A percentile compares a stretch with the other conserved stretches of the same genome.
phyloP scores from a whole-genome alignment of 2,113 vertebrate genomes.

The Psammodynastes pulverulentus region DNA sequence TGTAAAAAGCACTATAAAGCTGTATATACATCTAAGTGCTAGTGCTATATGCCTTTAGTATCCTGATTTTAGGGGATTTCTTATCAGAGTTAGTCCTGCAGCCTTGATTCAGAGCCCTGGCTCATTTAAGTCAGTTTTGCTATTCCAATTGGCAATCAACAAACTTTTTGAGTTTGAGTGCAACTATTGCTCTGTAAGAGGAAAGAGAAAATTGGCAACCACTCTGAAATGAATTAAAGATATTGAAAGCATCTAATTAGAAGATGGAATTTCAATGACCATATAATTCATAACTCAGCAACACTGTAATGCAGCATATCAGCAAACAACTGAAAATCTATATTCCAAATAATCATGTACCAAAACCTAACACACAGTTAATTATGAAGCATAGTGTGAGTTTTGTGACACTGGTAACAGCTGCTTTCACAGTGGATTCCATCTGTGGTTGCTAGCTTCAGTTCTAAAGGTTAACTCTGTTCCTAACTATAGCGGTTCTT shows the following conservation, averaged over 20 bases:
- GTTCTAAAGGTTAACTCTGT: neutral
- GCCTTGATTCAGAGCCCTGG: neutral
- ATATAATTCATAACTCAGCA: neutral
- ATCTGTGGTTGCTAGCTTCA: neutral
- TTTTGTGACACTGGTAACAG: neutral
- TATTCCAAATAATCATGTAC: neutral
- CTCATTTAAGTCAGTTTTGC: neutral
- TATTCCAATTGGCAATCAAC: neutral
- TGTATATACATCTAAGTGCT: no score
- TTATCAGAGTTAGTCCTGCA: neutral
- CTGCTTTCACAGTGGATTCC: neutral
- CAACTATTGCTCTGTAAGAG: neutral
- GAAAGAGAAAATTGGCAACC: neutral
- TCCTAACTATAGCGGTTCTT: neutral
- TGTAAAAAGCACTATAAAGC: no score
- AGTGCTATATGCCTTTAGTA: neutral
- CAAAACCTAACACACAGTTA: neutral
- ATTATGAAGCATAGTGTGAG: neutral
- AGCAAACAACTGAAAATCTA: neutral
- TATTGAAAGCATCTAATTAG: neutral
- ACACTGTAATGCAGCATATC: neutral
- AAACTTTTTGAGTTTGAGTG: neutral
- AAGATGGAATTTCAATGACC: neutral
- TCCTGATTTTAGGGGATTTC: neutral
- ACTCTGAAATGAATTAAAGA: neutral